Conservation (phyloP, 2,113 vertebrate species). For the Deroptyus accipitrinus region DNA sequence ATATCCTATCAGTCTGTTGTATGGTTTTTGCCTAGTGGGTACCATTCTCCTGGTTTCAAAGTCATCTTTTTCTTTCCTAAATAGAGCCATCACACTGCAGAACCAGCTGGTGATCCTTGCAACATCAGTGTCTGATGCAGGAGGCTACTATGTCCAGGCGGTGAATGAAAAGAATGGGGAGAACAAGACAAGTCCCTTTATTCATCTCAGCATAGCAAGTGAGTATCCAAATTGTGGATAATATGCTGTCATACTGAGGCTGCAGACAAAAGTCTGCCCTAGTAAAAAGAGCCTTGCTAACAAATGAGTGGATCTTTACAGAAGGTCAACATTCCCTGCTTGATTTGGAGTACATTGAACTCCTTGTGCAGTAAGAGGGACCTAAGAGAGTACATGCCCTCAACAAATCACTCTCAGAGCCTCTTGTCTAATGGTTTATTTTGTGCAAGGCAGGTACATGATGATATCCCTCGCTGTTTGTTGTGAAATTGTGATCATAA, state of each 20-base stretch:
- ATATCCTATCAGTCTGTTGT: background rate
- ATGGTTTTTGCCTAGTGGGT: background rate
- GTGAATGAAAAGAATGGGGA: constrained; percentile 90
- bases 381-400: background rate
- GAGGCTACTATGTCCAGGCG: constrained; percentile 85
- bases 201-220: constrained; percentile 83
- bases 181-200: constrained; percentile 82
- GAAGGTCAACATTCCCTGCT: background rate
- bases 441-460: constrained; percentile 5
- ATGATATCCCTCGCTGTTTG: constrained; percentile 13
- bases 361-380: background rate
- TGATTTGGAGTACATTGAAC: background rate
- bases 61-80: background rate
- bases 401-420: background rate
- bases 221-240: constrained; percentile 31
- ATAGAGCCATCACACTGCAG: constrained; percentile 86
- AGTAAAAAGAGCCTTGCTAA: background rate
- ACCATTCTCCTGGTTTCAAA: background rate
- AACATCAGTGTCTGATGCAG: constrained; percentile 70
- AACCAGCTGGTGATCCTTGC: constrained; percentile 90
- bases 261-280: background rate
- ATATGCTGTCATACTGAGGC: background rate
- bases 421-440: background rate
- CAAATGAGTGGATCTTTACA: background rate
- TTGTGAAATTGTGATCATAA: constrained; percentile 27